A percentile compares a stretch with the other conserved stretches of the same genome.
Conservation (phyloP, 2,113 vertebrate species). For the Ginglymostoma cirratum region DNA sequence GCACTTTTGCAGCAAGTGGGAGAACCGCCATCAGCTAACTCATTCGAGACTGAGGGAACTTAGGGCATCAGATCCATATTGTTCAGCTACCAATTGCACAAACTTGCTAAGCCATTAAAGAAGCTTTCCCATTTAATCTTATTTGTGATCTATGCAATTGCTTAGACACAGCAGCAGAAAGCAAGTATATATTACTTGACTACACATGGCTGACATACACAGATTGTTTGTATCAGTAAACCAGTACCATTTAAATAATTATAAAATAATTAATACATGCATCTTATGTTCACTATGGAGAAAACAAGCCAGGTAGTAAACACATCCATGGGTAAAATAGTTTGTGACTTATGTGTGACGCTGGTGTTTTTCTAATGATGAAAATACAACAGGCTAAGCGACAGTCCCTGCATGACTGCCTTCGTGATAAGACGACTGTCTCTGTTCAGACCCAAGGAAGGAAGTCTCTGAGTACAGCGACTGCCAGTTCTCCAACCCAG, state of each 20-base stretch:
- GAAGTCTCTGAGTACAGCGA: constrained; percentile 56
- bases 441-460: constrained; percentile 58
- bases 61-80: background rate
- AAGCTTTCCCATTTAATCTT: background rate
- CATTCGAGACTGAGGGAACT: background rate
- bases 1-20: background rate
- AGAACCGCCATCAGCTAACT: background rate
- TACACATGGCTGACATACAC: background rate
- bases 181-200: background rate
- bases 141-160: background rate
- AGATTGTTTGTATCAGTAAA: background rate
- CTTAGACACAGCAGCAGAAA: background rate
- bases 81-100: background rate
- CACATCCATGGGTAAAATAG: background rate
- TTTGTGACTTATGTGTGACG: background rate
- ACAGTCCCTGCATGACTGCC: constrained; percentile 12
- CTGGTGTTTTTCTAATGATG: background rate
- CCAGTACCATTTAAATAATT: background rate
- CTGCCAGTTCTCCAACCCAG: constrained; percentile 47
- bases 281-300: background rate
- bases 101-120: background rate
- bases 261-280: background rate
- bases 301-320: background rate
- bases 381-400: constrained; percentile 9
- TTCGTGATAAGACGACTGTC: constrained; percentile 43